Base-by-base conservation (phyloP, 2,888 invertebrate genomes). In the Cephus rjabovi region DNA sequence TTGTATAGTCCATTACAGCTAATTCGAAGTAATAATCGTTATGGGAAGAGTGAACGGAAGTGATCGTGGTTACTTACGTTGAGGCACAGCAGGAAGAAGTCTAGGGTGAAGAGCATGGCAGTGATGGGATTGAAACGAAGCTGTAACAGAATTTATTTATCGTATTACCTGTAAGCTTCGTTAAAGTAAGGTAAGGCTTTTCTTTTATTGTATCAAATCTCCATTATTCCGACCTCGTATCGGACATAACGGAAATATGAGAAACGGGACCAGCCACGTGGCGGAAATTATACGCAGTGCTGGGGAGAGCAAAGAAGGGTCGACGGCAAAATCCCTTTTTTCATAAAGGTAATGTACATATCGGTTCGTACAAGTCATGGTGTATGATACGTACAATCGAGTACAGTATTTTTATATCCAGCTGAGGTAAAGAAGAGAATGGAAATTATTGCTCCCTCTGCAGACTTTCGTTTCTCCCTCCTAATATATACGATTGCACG, bases 81-180 rank as follows among this genome's bases (percentile, higher is more conserved):
- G 83, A 96, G 92, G 83, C 95, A 93, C 85, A 95, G 93, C 76
- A 96, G 93, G 92, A 97, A 96, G 90, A 96, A 96, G 90, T 96
- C 96, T 90, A 96, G 88, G 1, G 96, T 96, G 89, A 96, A 95
- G 82, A 96, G 92, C 87, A 96, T 95, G 74, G 96, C 95, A 4
- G 95, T 95, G 81, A 95, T 93, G 1, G 96, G 96, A 88, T 95
- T 95, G 91, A 96, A 95, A 85, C 93, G 93, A 79, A 95, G 91
- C 95, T 96, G 93, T 83, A 95, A 93, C 92, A 92, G 89, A 83
- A 83, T 79, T 78, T 79, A 75, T 81, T 76, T 74, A 80, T 81
- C 78, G 77, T 75, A 75, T 79, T 75, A 56, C 71, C 11, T 73
- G 35, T 76, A 77, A 33, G 23, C 76, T 35, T 69, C 30, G 34